phyloP scores from a whole-genome alignment of 2,113 vertebrate species.

The Casuarius casuarius region DNA sequence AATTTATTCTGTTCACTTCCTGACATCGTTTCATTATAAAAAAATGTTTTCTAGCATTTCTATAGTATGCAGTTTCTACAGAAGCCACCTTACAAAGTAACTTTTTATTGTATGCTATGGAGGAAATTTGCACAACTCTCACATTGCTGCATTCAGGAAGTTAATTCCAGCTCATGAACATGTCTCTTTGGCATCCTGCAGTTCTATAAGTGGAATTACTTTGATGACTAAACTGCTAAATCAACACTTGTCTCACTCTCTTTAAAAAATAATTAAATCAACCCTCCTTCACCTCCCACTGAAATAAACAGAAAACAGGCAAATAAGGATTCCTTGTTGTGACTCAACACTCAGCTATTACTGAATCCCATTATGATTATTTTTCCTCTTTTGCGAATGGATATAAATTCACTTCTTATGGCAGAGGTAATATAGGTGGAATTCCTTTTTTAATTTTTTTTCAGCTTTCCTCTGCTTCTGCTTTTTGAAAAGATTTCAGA shows the following conservation, averaged over 20 bases:
- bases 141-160: background rate
- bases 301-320: slow-evolving; percentile 59
- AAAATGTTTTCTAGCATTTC: background rate
- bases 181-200: slow-evolving; percentile 4
- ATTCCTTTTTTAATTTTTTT: slow-evolving; percentile 13
- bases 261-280: slow-evolving; percentile 57
- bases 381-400: background rate
- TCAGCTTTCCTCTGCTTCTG: background rate
- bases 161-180: background rate
- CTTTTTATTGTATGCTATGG: background rate
- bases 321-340: slow-evolving; percentile 13
- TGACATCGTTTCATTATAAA: slow-evolving; percentile 32
- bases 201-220: slow-evolving; percentile 14
- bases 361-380: background rate
- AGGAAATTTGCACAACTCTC: background rate
- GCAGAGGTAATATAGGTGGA: background rate
- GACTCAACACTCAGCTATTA: slow-evolving; percentile 20
- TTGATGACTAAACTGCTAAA: slow-evolving; percentile 58
- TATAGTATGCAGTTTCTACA: background rate
- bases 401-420: background rate
- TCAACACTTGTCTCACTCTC: slow-evolving; percentile 34
- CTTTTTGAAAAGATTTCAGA: background rate
- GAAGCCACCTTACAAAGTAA: slow-evolving; percentile 10
- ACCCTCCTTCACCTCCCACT: slow-evolving; percentile 11
- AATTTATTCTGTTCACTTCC: background rate